A percentile compares a stretch with the other conserved stretches of the same genome.
Evolutionary conservation across 2,888 invertebrate species (phyloP).

Genomic region (Drosophila pullipes): DNA sequence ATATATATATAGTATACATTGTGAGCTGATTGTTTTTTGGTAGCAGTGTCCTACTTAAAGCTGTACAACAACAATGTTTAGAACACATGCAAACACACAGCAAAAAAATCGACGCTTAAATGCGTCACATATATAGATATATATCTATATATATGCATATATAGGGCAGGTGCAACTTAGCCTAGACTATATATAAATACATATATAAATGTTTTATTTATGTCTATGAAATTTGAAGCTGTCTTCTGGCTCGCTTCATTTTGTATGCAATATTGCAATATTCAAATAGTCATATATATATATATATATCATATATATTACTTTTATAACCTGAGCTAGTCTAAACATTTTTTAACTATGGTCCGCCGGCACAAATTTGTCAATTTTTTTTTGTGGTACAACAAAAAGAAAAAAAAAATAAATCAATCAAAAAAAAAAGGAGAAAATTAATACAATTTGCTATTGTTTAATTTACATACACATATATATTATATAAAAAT

Average conservation of each 20-base stretch:
- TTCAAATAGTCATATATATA: slow-evolving; percentile 23
- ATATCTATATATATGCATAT: slow-evolving; percentile 1
- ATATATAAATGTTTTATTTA: slow-evolving; percentile 10
- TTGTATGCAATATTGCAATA: slow-evolving; percentile 24
- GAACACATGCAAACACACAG: slow-evolving; percentile 30
- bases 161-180: slow-evolving; percentile 47
- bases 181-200: slow-evolving; percentile 24
- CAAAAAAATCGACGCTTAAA: slow-evolving; percentile 20
- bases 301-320: slow-evolving; percentile 39
- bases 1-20: slow-evolving; percentile 24
- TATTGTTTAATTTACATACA: slow-evolving; percentile 48
- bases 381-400: slow-evolving; percentile 31
- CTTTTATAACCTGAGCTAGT: slow-evolving; percentile 80
- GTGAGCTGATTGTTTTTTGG: slow-evolving; percentile 28
- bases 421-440: background rate
- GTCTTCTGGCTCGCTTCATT: slow-evolving; percentile 18
- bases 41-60: slow-evolving; percentile 44
- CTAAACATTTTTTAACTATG: slow-evolving; percentile 80
- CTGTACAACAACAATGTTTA: slow-evolving; percentile 49
- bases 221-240: slow-evolving; percentile 40
- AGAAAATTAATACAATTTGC: slow-evolving; percentile 45
- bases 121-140: slow-evolving; percentile 1
- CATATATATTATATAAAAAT: slow-evolving; percentile 14
- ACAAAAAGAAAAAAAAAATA: background rate
- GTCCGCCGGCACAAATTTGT: slow-evolving; percentile 65